Conservation (phyloP, 2,888 invertebrate genomes). For the Pegoplata infirma region DNA sequence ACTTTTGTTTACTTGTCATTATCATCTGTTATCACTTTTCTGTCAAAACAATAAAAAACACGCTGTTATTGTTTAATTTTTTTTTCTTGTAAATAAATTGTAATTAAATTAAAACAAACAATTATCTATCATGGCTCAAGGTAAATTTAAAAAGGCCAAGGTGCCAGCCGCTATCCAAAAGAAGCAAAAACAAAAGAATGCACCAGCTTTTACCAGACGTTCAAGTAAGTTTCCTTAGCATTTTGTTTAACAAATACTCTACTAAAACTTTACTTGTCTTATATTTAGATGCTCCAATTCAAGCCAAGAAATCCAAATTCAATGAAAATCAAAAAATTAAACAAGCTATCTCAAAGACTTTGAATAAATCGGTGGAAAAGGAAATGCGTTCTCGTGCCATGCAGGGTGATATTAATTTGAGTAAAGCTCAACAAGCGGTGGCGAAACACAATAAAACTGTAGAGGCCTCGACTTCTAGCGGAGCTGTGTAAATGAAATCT, state of each 20-base stretch:
- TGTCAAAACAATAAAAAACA: too few relatives aligned
- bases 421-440: constrained; percentile 80
- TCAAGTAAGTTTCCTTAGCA: constrained; percentile 81
- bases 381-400: constrained; percentile 81
- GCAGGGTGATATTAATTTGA: constrained; percentile 78
- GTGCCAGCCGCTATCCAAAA: constrained; percentile 79
- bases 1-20: neutral
- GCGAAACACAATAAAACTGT: constrained; percentile 74
- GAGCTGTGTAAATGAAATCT: neutral
- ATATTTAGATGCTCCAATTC: constrained; percentile 83
- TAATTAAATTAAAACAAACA: neutral
- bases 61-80: too few relatives aligned
- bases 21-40: too few relatives aligned
- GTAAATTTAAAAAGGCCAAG: constrained; percentile 82
- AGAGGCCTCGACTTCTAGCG: constrained; percentile 64
- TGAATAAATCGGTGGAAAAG: constrained; percentile 82
- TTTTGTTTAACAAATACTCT: too few relatives aligned
- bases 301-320: constrained; percentile 81
- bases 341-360: constrained; percentile 81
- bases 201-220: constrained; percentile 79
- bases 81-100: too few relatives aligned
- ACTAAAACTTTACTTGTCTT: too few relatives aligned
- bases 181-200: constrained; percentile 79
- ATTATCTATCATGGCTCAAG: constrained; percentile 80
- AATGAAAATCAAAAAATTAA: constrained; percentile 82